These are phyloP conservation scores for Hydra vulgaris DNA, from an alignment of 30 jellyfish, hydroid and myxozoan genomes.

Conservation along the genomic window DNA sequence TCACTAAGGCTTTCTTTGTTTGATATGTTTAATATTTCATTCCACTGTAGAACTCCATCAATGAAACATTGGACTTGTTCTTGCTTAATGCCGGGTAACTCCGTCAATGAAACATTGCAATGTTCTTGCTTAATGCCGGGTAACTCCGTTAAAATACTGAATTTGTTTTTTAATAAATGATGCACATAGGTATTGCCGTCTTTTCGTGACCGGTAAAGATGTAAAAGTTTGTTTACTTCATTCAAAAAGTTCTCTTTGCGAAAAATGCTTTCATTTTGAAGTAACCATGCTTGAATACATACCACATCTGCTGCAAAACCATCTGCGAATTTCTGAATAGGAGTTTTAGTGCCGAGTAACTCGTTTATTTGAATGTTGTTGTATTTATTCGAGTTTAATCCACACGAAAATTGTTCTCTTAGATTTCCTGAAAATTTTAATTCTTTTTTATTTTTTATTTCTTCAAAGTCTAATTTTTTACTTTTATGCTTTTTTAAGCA, in stretches of 20 bases:
- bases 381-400: background rate
- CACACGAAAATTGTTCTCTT: background rate
- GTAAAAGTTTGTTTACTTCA: no score
- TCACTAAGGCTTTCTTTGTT: no score
- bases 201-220: no score
- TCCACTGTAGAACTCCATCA: no score
- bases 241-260: background rate
- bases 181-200: no score
- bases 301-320: background rate
- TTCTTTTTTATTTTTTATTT: no score
- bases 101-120: background rate
- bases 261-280: background rate
- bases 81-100: background rate
- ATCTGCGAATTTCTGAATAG: background rate
- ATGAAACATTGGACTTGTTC: no score
- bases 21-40: no score
- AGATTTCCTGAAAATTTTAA: background rate
- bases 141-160: background rate
- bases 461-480: no score
- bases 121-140: background rate
- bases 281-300: background rate
- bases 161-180: no score
- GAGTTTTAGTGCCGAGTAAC: background rate
- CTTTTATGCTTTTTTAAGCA: no score
- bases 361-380: background rate